A percentile compares a stretch with the other conserved stretches of the same genome.
phyloP scores from a whole-genome alignment of 2,888 invertebrate genomes.

The Rotaria macrura region DNA sequence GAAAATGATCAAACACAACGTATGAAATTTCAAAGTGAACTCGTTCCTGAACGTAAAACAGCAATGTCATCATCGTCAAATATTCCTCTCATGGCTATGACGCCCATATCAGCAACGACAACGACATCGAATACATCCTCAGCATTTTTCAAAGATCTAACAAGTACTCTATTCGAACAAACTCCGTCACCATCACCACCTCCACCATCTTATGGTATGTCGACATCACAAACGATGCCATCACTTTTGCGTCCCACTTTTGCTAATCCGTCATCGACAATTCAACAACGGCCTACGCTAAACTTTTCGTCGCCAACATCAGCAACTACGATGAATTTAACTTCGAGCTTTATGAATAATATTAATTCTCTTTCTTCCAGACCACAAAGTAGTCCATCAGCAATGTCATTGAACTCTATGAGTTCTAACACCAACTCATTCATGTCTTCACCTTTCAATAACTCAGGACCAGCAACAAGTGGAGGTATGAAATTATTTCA shows the following conservation, averaged over 20 bases:
- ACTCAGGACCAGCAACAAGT: no score
- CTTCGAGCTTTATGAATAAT: not conserved
- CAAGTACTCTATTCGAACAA: not conserved
- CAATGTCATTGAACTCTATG: not conserved
- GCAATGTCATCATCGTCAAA: not conserved
- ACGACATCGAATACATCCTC: not conserved
- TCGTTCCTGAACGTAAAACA: not conserved
- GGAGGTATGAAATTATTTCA: not conserved
- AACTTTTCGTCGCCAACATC: not conserved
- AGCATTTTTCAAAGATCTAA: not conserved
- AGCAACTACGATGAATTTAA: not conserved
- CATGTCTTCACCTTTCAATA: not conserved
- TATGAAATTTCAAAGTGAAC: not conserved
- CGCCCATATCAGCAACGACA: not conserved
- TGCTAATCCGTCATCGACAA: not conserved
- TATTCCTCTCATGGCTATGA: not conserved
- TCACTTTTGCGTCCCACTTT: not conserved
- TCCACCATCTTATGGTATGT: no score
- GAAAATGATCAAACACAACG: not conserved
- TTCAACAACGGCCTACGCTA: no score
- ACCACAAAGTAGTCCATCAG: not conserved
- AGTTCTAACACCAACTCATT: not conserved
- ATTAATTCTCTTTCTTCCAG: not conserved
- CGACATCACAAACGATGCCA: not conserved
- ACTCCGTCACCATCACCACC: not conserved